Percentiles rank a stretch among this genome's conserved stretches.
Conservation (phyloP, 2,888 invertebrate genomes). For the Amaurobius ferox region DNA sequence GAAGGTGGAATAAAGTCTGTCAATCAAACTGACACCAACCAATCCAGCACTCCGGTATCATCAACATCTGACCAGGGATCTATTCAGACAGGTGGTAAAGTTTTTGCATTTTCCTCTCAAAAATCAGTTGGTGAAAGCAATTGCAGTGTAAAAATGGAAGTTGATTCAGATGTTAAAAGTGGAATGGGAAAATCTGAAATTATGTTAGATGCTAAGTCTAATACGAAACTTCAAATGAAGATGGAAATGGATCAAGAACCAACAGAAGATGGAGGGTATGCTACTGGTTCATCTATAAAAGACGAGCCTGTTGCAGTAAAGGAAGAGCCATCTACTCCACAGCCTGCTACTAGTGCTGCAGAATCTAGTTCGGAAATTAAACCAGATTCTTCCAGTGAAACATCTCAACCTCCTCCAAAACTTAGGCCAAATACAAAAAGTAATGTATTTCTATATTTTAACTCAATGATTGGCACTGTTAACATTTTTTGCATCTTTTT, state of each 20-base stretch:
- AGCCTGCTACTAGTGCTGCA: slow-evolving; percentile 78
- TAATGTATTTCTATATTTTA: background rate
- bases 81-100: slow-evolving; percentile 20
- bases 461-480: background rate
- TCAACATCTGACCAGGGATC: slow-evolving; percentile 14
- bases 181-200: slow-evolving; percentile 17
- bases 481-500: too few relatives aligned
- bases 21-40: slow-evolving; percentile 17
- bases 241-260: slow-evolving; percentile 73
- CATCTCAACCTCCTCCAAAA: slow-evolving; percentile 67
- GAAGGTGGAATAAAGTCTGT: slow-evolving; percentile 5
- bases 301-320: slow-evolving; percentile 79
- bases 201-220: background rate
- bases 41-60: slow-evolving; percentile 16
- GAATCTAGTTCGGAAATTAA: slow-evolving; percentile 73
- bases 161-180: slow-evolving; percentile 48
- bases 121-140: slow-evolving; percentile 19
- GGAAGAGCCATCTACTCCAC: slow-evolving; percentile 82
- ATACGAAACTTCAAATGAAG: slow-evolving; percentile 72
- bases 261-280: slow-evolving; percentile 41
- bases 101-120: slow-evolving; percentile 13
- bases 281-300: slow-evolving; percentile 34
- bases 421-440: slow-evolving; percentile 71
- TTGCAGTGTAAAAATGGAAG: slow-evolving; percentile 48
- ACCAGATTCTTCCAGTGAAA: slow-evolving; percentile 37